Evolutionary conservation across 2,888 invertebrate species (phyloP).

Genomic region (Pachliopta kotzebuea): DNA sequence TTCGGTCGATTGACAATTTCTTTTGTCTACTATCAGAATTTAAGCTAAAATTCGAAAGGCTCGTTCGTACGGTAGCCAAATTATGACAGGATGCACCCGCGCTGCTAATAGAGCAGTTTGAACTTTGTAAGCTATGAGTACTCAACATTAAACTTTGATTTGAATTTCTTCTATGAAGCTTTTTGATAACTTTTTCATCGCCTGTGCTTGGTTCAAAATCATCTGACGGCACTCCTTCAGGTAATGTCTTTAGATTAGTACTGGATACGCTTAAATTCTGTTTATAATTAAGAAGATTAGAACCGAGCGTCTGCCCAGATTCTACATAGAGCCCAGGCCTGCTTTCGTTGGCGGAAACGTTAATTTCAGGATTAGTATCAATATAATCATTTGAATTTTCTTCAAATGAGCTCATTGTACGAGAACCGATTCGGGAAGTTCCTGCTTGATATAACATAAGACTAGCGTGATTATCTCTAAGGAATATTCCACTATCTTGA

Average conservation of each 20-base stretch:
- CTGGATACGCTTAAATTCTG: constrained; percentile 84
- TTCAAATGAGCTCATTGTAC: constrained; percentile 75
- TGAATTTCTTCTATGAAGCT: constrained; percentile 80
- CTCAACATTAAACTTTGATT: constrained; percentile 82
- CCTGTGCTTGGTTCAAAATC: constrained; percentile 78
- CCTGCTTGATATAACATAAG: constrained; percentile 76
- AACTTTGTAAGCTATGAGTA: constrained; percentile 76
- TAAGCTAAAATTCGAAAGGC: constrained; percentile 71
- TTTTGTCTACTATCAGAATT: constrained; percentile 68
- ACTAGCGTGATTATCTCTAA: constrained; percentile 71
- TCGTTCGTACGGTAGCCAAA: constrained; percentile 65
- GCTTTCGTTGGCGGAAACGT: constrained; percentile 55
- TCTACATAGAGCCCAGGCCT: constrained; percentile 49
- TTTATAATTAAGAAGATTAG: constrained; percentile 82
- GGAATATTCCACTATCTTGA: constrained; percentile 73
- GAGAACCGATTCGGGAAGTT: constrained; percentile 59
- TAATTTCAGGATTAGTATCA: constrained; percentile 63
- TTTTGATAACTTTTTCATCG: constrained; percentile 69
- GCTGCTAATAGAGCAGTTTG: constrained; percentile 73
- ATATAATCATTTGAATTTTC: constrained; percentile 66
- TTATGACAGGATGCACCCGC: constrained; percentile 71
- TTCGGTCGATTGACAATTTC: constrained; percentile 87
- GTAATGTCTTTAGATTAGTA: constrained; percentile 86
- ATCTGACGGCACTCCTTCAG: constrained; percentile 85
- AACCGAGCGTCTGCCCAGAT: constrained; percentile 61